A percentile compares a stretch with the other conserved stretches of the same genome.
These are phyloP conservation scores for Patiria pectinifera DNA, from an alignment of 53 echinoderm and acorn worm species.

Conservation along the genomic window DNA sequence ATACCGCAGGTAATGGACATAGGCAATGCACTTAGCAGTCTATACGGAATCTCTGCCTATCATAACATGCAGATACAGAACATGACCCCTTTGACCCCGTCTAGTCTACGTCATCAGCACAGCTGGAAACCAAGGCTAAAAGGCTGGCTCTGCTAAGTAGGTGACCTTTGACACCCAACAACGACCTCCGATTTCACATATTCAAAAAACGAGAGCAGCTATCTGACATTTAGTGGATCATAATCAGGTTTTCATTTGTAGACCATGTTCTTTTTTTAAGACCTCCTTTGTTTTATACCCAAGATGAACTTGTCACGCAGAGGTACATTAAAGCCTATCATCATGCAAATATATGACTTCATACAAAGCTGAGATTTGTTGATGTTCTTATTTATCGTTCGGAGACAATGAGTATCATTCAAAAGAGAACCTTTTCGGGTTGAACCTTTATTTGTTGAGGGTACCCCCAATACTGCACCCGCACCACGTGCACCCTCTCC, in stretches of 20 bases:
- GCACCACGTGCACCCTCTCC: conserved; percentile 15
- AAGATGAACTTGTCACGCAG: too few species aligned
- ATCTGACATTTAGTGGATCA: too few species aligned
- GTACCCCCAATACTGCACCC: not conserved
- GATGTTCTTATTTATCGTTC: too few species aligned
- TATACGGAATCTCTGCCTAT: conserved; percentile 9
- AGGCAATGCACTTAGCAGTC: conserved; percentile 32
- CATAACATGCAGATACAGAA: conserved; percentile 44
- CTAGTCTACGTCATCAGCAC: conserved; percentile 43
- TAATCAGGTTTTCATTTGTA: too few species aligned
- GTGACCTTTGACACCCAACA: conserved; percentile 43
- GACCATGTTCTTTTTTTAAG: too few species aligned
- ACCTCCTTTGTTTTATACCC: too few species aligned
- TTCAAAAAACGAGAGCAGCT: not conserved
- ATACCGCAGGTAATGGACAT: conserved; percentile 53
- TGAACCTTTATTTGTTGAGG: not conserved
- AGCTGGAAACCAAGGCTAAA: conserved; percentile 58
- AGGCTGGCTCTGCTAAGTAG: conserved; percentile 20
- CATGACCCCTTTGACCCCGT: conserved; percentile 35
- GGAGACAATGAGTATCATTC: not conserved
- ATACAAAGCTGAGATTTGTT: too few species aligned
- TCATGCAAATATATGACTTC: too few species aligned
- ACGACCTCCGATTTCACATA: not conserved
- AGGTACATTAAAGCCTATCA: too few species aligned
- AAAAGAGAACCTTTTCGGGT: not conserved